Percentiles rank a stretch among this genome's conserved stretches.
Conservation (phyloP, 1,140 invertebrate species). For the Hylyphantes graminicola region DNA sequence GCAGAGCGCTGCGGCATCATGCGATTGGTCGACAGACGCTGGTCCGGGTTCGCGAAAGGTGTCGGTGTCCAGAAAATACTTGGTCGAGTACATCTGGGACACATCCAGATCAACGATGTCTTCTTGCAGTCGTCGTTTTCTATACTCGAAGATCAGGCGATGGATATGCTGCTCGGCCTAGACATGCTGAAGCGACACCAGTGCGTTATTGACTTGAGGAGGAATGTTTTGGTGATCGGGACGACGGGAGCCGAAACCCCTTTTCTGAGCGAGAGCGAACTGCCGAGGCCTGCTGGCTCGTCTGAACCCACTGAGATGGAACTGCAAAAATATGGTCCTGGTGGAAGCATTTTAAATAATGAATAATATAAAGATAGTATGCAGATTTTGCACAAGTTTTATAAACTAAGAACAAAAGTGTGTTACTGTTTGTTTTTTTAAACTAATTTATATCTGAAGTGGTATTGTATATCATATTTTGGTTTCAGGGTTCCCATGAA, state of each 20-base stretch:
- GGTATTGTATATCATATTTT: too few relatives aligned
- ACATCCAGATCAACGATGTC: conserved; percentile 94
- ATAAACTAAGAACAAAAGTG: too few relatives aligned
- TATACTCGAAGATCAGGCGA: conserved; percentile 96
- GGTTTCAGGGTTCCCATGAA: too few relatives aligned
- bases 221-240: conserved; percentile 91
- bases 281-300: conserved; percentile 66
- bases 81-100: conserved; percentile 93
- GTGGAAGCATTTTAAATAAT: background rate
- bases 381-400: too few relatives aligned
- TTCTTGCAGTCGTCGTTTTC: conserved; percentile 96
- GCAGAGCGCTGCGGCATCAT: conserved; percentile 95
- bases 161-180: conserved; percentile 97
- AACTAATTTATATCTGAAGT: too few relatives aligned
- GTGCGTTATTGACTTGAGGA: conserved; percentile 93
- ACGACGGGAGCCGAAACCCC: conserved; percentile 92
- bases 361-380: too few relatives aligned
- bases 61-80: conserved; percentile 97
- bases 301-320: conserved; percentile 13
- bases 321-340: background rate
- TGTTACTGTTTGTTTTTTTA: too few relatives aligned
- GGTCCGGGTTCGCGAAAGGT: conserved; percentile 92
- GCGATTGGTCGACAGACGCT: conserved; percentile 91
- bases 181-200: conserved; percentile 98
- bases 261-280: conserved; percentile 88